Percentiles rank a stretch among this genome's conserved stretches.
Evolutionary conservation across 2,797 vertebrate species (phyloP).

Genomic region (Halcyon smyrnensis): DNA sequence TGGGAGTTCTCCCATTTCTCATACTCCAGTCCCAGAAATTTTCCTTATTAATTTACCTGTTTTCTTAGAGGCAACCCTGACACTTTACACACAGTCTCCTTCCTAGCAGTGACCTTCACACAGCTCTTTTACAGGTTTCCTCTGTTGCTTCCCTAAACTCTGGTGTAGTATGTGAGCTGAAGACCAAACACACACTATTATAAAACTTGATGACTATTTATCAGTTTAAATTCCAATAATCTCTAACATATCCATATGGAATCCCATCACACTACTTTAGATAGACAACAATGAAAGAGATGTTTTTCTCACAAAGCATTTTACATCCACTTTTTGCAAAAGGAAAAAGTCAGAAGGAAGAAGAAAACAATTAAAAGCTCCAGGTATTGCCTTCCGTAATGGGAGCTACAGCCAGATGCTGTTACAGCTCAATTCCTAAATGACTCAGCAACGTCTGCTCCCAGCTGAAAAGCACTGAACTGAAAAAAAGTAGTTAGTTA

Average conservation of each 20-base stretch:
- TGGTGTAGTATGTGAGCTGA: neutral
- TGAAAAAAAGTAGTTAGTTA: conserved; percentile 77
- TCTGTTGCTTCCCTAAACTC: neutral
- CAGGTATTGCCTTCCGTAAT: conserved; percentile 17
- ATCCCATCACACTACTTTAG: neutral
- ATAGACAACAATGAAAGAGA: neutral
- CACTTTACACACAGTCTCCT: neutral
- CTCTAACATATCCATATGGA: neutral
- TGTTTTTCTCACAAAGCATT: neutral
- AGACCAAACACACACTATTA: neutral
- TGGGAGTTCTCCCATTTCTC: neutral
- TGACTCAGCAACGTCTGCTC: conserved; percentile 47
- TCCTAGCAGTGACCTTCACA: neutral
- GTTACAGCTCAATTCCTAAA: conserved; percentile 41
- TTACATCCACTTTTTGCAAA: neutral
- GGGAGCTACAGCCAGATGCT: conserved; percentile 16
- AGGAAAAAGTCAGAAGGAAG: neutral
- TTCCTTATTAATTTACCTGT: neutral
- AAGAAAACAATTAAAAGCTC: conserved; percentile 57
- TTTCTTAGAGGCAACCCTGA: neutral
- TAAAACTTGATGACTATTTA: neutral
- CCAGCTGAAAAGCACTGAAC: conserved; percentile 72
- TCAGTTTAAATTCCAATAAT: neutral
- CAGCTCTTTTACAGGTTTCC: neutral
- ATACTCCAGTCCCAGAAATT: neutral